Base-by-base conservation (phyloP, 1,140 invertebrate species). In the Myzus persicae region DNA sequence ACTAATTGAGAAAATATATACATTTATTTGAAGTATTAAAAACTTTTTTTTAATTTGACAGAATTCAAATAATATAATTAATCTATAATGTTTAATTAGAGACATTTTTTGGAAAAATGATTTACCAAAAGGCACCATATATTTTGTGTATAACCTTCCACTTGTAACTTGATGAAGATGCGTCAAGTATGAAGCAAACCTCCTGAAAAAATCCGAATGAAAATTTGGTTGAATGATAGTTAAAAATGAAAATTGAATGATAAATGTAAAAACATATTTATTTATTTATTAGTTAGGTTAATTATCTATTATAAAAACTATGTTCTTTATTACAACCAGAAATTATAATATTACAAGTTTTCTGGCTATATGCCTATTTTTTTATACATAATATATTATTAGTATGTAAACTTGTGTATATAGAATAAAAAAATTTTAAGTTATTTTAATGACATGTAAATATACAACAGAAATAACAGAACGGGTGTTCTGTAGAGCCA, bases 181-280 rank as follows among this genome's bases (percentile, higher is more conserved):
- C 48, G 81, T 93, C 91, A 93, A 36, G 76, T 85, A 51, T 46
- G 44, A 82, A 90, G 38, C 24, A 46, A 14, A 40, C 46, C 40
- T 54, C 91, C 91, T 93, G 91, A 93, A 93, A 92, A 93, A 84
- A 92, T 93, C 48, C 38, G 46, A 82, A 93, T 85, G 14, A 85
- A 18, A 54, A 84, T 82, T 82, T 48, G 38, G 24, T 92, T 89
- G 31, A 54, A 89, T 76, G 59, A n/a, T n/a, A 76, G 6, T 18
- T 67, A 1, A 67, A 67, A 67, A 31, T 59, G 31, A 67, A 67
- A 67, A 67, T 59, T 59, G 26, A 59, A 59, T 59, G 54, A 31
- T 59, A 59, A 59, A 31, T 67, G 31, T n/a, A 67, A 67, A 4
- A 67, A 4, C 31, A 67, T 67, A 48, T 24, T 51, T 88, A n/a